Base-by-base conservation (phyloP, 2,113 vertebrate genomes). In the Calypte anna region DNA sequence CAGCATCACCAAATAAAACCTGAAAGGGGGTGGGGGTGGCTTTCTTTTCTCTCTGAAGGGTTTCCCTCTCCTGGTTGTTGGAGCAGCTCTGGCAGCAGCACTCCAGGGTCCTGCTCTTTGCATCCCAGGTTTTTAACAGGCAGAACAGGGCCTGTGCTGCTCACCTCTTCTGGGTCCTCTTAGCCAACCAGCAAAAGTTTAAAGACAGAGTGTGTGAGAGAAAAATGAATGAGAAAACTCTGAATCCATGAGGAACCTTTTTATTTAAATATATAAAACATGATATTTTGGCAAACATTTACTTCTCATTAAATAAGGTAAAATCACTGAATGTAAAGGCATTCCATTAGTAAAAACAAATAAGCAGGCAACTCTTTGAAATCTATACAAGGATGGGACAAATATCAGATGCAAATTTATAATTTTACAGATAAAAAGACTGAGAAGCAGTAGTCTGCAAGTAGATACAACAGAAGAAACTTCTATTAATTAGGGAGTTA, bases 241-340 rank as follows among this genome's bases (percentile, higher is more conserved):
- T 0, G 33, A 57, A 10, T 58, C 82, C 69, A 90, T 19, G 1
- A 81, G 75, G 91, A 96, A 93, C 86, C 43, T 74, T 93, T 96
- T 96, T 96, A 96, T 96, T 97, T 92, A 88, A 96, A 95, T 94
- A 96, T 95, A 96, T 77, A 97, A 96, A 95, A 94, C 85, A 88
- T 15, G 20, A 1, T 79, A 51, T 76, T 93, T 82, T 68, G 82
- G 93, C 93, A 94, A 94, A 94, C 86, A 79, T 84, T 75, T 25
- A 53, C 87, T 57, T n/a, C 55, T 93, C 79, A 59, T 96, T 96
- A 91, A 96, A 93, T 94, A 96, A 74, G 68, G 55, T 93, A 86
- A 94, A 95, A 97, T 94, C 90, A 91, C 70, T 23, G 89, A 68
- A 44, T 33, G 84, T 55, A 54, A 89, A 92, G 63, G 70, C 91